Evolutionary conservation across 2,113 vertebrate genomes (phyloP).

Genomic region (Amphilophus citrinellus): DNA sequence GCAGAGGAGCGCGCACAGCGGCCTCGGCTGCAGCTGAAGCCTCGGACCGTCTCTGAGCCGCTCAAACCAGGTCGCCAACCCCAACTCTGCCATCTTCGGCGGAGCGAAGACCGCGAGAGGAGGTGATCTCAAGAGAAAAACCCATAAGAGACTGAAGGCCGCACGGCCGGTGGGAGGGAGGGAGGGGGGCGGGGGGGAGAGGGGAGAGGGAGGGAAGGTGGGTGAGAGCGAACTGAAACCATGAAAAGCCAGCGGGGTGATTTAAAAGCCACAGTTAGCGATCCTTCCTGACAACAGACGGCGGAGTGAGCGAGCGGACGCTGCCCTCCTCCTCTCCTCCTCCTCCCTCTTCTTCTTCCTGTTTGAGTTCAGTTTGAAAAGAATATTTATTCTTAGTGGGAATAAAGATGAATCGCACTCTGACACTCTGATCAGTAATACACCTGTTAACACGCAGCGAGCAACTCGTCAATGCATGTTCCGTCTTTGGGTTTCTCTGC

Average conservation of each 20-base stretch:
- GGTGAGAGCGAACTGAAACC: slow-evolving; percentile 46
- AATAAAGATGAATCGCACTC: slow-evolving; percentile 47
- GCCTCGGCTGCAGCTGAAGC: slow-evolving; percentile 96
- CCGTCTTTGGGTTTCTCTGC: slow-evolving; percentile 74
- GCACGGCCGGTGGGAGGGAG: slow-evolving; percentile 40
- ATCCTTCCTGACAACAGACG: slow-evolving; percentile 79
- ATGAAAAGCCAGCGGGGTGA: background rate
- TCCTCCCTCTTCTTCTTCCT: slow-evolving; percentile 50
- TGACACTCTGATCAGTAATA: slow-evolving; percentile 59
- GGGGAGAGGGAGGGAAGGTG: background rate
- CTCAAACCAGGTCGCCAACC: slow-evolving; percentile 99
- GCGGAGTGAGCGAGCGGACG: slow-evolving; percentile 65
- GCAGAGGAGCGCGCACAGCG: slow-evolving; percentile 97
- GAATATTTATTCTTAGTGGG: slow-evolving; percentile 71
- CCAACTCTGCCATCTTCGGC: slow-evolving; percentile 98
- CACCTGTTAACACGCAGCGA: slow-evolving; percentile 82
- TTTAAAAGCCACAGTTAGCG: slow-evolving; percentile 78
- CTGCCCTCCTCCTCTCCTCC: slow-evolving; percentile 73
- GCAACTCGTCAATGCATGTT: slow-evolving; percentile 94
- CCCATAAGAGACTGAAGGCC: slow-evolving; percentile 83
- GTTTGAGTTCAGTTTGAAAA: slow-evolving; percentile 74
- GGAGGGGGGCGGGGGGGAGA: slow-evolving; percentile 10
- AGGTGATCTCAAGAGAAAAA: slow-evolving; percentile 90
- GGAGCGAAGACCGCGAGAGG: slow-evolving; percentile 97
- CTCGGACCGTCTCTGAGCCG: slow-evolving; percentile 93